These are phyloP conservation scores for Dryoscopus gambensis DNA, from an alignment of 2,113 vertebrate genomes.

Conservation along the genomic window DNA sequence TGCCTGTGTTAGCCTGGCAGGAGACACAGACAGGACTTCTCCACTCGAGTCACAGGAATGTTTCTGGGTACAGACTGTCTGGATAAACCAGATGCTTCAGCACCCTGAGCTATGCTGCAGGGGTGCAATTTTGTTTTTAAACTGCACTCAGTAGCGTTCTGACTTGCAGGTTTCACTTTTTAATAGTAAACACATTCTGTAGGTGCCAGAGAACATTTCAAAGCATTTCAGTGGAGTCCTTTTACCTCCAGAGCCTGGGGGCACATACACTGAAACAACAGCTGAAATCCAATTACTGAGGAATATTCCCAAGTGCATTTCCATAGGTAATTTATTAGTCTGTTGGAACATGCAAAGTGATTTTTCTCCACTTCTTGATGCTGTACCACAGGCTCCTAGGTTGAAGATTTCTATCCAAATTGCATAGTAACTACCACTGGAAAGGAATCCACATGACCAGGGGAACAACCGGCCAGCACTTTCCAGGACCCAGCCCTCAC, in stretches of 20 bases:
- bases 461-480: background rate
- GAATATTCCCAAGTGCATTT: constrained; percentile 65
- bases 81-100: constrained; percentile 30
- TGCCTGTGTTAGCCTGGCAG: background rate
- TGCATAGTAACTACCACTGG: background rate
- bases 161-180: constrained; percentile 61
- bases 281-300: constrained; percentile 64
- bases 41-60: background rate
- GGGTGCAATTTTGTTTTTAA: constrained; percentile 46
- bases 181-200: constrained; percentile 60
- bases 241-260: constrained; percentile 42
- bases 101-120: background rate
- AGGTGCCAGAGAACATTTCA: constrained; percentile 58
- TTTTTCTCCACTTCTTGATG: constrained; percentile 47
- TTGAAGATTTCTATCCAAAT: background rate
- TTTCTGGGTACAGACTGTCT: background rate
- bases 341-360: constrained; percentile 63
- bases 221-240: constrained; percentile 56
- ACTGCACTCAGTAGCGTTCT: constrained; percentile 20
- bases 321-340: constrained; percentile 68
- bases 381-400: background rate
- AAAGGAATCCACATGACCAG: background rate
- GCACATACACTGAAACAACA: constrained; percentile 52
- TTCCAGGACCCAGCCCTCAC: background rate
- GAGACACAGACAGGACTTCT: background rate